Base-by-base conservation (phyloP, 2,888 invertebrate species). In the Ormyrus nitidulus region DNA sequence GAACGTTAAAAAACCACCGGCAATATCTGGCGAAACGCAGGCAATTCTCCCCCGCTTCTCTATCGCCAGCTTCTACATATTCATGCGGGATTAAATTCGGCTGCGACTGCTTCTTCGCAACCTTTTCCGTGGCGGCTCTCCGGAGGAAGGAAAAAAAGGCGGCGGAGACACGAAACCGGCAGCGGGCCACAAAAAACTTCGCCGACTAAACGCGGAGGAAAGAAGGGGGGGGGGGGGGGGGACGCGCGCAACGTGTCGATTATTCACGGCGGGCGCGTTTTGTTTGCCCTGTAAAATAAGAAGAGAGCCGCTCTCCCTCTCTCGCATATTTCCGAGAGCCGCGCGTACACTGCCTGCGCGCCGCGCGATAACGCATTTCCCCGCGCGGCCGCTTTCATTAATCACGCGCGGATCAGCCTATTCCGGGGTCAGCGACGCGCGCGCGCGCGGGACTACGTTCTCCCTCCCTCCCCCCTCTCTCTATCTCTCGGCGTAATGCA, bases 31-130 rank as follows among this genome's bases (percentile, higher is more conserved):
- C 59, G 46, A 80, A 80, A 72, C 80, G 72, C 79, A 74, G 70
- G 34, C 77, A 54, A 74, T 58, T 64, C 74, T 58, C 68, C n/a
- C 49, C 7, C 64, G 49, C 54, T 68, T 51, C 48, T 13, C 49
- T 9, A 44, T 76, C 51, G 58, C 73, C 64, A 71, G 73, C 85
- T 82, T 83, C 82, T 87, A 87, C 85, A 87, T 88, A 88, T 88
- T 88, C 88, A 88, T 88, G 85, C 83, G 82, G 85, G 86, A 86
- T 88, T 88, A 87, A 86, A 86, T 83, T 84, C 85, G 81, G 80
- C 82, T 81, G 83, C 56, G 78, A 64, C 34, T 34, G 34, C 34
- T 34, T 34, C 34, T 34, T 34, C 34, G 34, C 34, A 34, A 34
- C 34, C 34, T 34, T 34, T 34, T 48, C 62, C 51, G 69, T 34